Evolutionary conservation across 2,888 invertebrate species (phyloP).

Genomic region (Tribolium freemani): DNA sequence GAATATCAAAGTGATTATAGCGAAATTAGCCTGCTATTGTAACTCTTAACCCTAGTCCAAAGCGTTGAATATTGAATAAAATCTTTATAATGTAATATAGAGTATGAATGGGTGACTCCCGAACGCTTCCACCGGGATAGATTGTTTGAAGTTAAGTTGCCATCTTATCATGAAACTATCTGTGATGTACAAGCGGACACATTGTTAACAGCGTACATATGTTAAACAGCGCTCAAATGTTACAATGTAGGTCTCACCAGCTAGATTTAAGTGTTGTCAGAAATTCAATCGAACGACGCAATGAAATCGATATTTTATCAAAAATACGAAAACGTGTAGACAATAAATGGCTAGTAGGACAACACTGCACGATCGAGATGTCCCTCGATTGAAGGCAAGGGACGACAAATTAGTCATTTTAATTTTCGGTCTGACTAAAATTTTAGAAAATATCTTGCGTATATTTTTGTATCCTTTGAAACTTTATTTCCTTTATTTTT

Average conservation of each 20-base stretch:
- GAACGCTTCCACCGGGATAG: slow-evolving; percentile 36
- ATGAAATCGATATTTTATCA: slow-evolving; percentile 25
- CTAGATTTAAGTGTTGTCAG: slow-evolving; percentile 35
- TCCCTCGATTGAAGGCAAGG: slow-evolving; percentile 14
- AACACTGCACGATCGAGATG: slow-evolving; percentile 35
- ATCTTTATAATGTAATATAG: slow-evolving; percentile 47
- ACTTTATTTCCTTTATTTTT: slow-evolving; percentile 11
- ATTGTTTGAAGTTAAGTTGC: slow-evolving; percentile 48
- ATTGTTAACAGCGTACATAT: slow-evolving; percentile 69
- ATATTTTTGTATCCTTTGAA: slow-evolving; percentile 31
- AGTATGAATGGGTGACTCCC: slow-evolving; percentile 45
- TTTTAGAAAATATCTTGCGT: slow-evolving; percentile 30
- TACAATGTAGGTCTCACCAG: slow-evolving; percentile 63
- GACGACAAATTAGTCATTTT: slow-evolving; percentile 24
- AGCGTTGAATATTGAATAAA: slow-evolving; percentile 50
- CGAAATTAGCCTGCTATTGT: slow-evolving; percentile 56
- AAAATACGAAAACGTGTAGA: slow-evolving; percentile 36
- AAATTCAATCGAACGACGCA: slow-evolving; percentile 27
- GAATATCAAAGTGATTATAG: slow-evolving; percentile 54
- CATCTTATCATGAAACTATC: slow-evolving; percentile 61
- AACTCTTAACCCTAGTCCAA: slow-evolving; percentile 55
- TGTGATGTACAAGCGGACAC: slow-evolving; percentile 63
- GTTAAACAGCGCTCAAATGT: slow-evolving; percentile 68
- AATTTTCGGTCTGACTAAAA: neutral
- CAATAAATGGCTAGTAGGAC: slow-evolving; percentile 34